phyloP scores from a whole-genome alignment of 1,140 invertebrate genomes.

The Brachionus sp. region DNA sequence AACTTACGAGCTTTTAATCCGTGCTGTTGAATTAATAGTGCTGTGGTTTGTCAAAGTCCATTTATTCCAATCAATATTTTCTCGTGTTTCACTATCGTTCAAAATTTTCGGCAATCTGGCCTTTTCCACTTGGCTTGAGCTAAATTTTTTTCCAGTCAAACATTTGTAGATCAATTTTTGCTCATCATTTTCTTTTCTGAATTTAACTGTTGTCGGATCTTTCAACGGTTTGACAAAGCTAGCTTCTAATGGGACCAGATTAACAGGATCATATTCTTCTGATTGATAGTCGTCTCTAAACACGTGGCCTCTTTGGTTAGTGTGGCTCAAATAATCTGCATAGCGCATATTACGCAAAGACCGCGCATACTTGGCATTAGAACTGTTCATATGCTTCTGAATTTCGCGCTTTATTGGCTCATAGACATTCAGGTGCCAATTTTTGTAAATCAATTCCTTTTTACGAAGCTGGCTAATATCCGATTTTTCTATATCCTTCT shows the following conservation, averaged over 20 bases:
- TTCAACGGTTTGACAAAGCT: not conserved
- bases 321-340: not conserved
- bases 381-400: slow-evolving; percentile 12
- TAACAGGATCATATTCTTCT: slow-evolving; percentile 25
- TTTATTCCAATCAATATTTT: slow-evolving; percentile 20
- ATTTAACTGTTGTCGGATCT: not conserved
- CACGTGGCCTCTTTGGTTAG: not conserved
- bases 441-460: slow-evolving; percentile 28
- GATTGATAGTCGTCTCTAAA: slow-evolving; percentile 1
- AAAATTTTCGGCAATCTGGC: not conserved
- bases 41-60: slow-evolving; percentile 17
- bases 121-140: not conserved
- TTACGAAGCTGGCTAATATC: not conserved
- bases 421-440: slow-evolving; percentile 33
- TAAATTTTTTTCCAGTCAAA: slow-evolving; percentile 1
- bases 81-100: slow-evolving; percentile 1
- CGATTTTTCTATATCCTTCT: slow-evolving; percentile 12
- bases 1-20: slow-evolving; percentile 33
- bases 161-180: slow-evolving; percentile 15
- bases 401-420: slow-evolving; percentile 10
- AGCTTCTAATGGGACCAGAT: not conserved
- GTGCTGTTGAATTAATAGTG: slow-evolving; percentile 16
- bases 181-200: not conserved
- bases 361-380: not conserved
- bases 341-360: not conserved